Evolutionary conservation across 53 echinoderm and acorn worm genomes (phyloP).

Genomic region (Arbacia lixula): DNA sequence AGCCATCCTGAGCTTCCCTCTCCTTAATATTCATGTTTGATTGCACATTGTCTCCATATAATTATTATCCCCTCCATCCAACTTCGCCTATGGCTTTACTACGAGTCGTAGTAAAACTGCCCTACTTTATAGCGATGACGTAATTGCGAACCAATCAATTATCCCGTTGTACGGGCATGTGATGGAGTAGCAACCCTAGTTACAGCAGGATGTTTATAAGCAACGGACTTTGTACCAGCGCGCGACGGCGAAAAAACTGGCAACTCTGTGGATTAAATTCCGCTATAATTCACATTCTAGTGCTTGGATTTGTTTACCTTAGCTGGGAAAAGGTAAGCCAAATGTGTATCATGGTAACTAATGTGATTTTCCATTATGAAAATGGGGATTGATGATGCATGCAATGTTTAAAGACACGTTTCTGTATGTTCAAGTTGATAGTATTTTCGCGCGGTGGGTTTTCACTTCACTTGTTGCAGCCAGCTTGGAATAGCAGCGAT

Average conservation of each 20-base stretch:
- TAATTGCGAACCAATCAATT: constrained; percentile 53
- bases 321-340: constrained; percentile 17
- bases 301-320: not conserved
- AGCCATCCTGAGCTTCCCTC: not conserved
- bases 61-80: not conserved
- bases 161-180: constrained; percentile 27
- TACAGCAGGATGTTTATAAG: constrained; percentile 53
- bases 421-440: constrained; percentile 1
- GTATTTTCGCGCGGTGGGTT: constrained; percentile 37
- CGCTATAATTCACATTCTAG: not conserved
- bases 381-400: not conserved
- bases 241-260: not conserved
- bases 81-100: not conserved
- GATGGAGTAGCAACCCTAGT: constrained; percentile 52
- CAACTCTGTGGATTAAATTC: not conserved
- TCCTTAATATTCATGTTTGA: not conserved
- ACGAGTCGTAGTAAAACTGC: not conserved
- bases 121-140: constrained; percentile 24
- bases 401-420: not conserved
- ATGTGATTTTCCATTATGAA: not conserved
- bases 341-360: not conserved
- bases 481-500: no score
- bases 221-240: constrained; percentile 40
- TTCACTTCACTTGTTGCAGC: constrained; percentile 38
- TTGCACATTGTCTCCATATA: not conserved